These are phyloP conservation scores for Heliconius erato DNA, from an alignment of 2,888 invertebrate genomes.

Conservation along the genomic window DNA sequence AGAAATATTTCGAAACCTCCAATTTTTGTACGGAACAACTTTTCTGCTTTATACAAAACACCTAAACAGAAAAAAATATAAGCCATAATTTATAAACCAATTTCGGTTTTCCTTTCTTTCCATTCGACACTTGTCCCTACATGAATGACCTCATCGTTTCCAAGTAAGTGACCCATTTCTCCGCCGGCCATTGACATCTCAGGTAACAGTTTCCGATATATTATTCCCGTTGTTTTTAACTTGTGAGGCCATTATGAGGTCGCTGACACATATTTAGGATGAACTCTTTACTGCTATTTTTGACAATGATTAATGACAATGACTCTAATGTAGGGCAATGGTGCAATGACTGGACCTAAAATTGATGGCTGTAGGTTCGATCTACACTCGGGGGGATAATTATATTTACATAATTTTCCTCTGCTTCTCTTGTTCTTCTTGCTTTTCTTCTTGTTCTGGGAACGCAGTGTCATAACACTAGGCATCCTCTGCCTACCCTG, in stretches of 20 bases:
- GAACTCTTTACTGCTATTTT: slow-evolving; percentile 7
- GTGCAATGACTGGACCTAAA: neutral
- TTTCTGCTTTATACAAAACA: neutral
- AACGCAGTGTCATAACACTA: neutral
- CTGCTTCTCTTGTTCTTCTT: neutral
- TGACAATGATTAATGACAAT: slow-evolving; percentile 9
- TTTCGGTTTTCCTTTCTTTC: neutral
- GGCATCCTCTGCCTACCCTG: neutral
- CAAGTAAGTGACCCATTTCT: slow-evolving; percentile 17
- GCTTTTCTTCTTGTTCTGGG: too few relatives aligned
- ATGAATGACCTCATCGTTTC: neutral
- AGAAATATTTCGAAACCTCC: too few relatives aligned
- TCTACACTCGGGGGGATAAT: too few relatives aligned
- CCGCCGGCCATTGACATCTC: slow-evolving; percentile 15
- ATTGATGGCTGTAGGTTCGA: neutral
- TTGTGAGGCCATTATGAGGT: slow-evolving; percentile 12
- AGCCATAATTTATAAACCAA: neutral
- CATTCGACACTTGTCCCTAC: neutral
- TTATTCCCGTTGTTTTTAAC: slow-evolving; percentile 15
- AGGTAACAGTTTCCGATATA: slow-evolving; percentile 9
- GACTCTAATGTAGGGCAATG: neutral
- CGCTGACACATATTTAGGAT: slow-evolving; percentile 34
- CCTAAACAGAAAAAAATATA: neutral
- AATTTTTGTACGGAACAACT: neutral
- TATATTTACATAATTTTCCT: neutral